Base-by-base conservation (phyloP, 23 tunicate genomes). In the Halocynthia aurantium region DNA sequence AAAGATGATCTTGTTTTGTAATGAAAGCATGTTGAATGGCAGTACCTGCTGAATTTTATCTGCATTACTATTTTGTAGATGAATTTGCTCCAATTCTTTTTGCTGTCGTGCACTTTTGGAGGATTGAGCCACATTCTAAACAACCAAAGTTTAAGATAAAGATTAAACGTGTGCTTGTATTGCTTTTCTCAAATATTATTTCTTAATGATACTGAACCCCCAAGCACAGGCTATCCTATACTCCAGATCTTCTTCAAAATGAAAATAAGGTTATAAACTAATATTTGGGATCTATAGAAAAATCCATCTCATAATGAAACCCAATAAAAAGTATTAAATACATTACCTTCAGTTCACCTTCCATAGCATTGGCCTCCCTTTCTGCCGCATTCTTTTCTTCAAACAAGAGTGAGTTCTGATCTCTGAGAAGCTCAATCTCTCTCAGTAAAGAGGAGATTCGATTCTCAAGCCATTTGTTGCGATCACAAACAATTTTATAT, bases 391-490 rank as follows among this genome's bases (percentile, higher is more conserved):
- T 75, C 73, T 76, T 69, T 62, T 89, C 89, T 76, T 89, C 85
- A 51, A 53, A 78, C 10, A 85, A 63, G 49, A 89, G 73, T 12
- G 88, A 80, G 82, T 89, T 89, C 44, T 89, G 96, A 76, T 89
- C 96, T 17, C 88, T 77, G 8, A 89, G 55, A 0, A 89, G 83
- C n/a, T 89, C 96, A 40, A 89, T 80, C 51, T 89, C 96, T 17
- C 96, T 73, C 57, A 72, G 84, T 19, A 89, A 62, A 20, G 96
- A 84, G 19, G 85, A 80, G 58, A 89, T 84, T 50, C 96, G 52
- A 18, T 75, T 50, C 61, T 89, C 96, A 82, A 89, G 62, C 96
- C 96, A 89, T 69, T 84, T 84, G 73, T 89, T 89, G 22, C 96
- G 78, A 18, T 89, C 96, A 71, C 88, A 73, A 72, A 89, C 85